Evolutionary conservation across 2,888 invertebrate species (phyloP), one percentile per base, ranked within the genome.

Genomic region (Falcaria lacertinaria): DNA sequence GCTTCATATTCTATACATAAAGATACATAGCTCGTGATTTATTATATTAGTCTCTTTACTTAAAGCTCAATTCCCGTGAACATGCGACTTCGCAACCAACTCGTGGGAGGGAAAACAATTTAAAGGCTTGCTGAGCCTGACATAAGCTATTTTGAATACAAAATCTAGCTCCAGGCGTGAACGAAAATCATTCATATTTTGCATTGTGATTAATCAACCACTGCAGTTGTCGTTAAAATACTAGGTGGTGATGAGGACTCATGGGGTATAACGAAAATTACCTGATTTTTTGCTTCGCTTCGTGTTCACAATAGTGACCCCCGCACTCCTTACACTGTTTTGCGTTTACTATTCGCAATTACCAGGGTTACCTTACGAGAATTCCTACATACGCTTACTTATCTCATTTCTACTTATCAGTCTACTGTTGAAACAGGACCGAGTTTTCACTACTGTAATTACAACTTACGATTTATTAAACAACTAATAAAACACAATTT

Each of bases 51-150:
- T 80, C 69, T 75, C 66, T 64, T 64, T 58, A 54, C 70, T 82
- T 83, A 81, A 81, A 83, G 80, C 81, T 81, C 69, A 68, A 53
- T 47, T 71, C 64, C 59, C 66, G 59, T 66, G 47, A 52, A 47
- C 34, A 44, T 47, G 36, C 51, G 55, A 58, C 45, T 56, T 59
- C 64, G 60, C 51, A 44, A 53, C 39, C 34, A 43, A 50, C 47
- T 66, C 61, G 66, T 62, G 64, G 67, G 64, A 69, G 47, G 44
- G 54, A 47, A 60, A 60, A 64, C 69, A 66, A 54, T 73, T 71
- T 71, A 65, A 41, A 69, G 71, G 74, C 74, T 51, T 65, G 68
- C 60, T 42, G 49, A 57, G 74, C 74, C 70, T 64, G 44, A 53
- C 37, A 11, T 11, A 7, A n/a, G 11, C 11, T 2, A 11, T 28